Conservation (phyloP, 2,888 invertebrate species). For the Pilophorus perplexus region DNA sequence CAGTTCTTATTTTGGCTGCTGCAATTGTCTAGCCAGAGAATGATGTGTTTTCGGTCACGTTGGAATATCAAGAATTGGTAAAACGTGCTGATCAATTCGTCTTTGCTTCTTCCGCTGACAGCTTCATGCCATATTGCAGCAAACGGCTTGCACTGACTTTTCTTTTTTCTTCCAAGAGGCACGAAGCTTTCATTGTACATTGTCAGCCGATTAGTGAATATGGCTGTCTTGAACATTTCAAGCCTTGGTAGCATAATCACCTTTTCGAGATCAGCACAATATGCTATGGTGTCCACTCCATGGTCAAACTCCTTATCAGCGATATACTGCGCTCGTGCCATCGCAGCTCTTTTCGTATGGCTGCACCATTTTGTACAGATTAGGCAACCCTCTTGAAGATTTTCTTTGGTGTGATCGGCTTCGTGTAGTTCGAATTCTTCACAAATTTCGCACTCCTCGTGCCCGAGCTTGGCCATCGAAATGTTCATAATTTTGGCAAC, state of each 20-base stretch:
- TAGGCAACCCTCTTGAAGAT: background rate
- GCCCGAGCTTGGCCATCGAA: conserved; percentile 46
- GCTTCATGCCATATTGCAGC: conserved; percentile 50
- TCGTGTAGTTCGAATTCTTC: conserved; percentile 39
- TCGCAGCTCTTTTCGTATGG: conserved; percentile 7
- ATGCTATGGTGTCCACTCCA: background rate
- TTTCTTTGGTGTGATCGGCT: conserved; percentile 5
- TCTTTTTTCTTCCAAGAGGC: conserved; percentile 19
- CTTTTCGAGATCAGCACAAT: conserved; percentile 40
- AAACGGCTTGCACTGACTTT: background rate
- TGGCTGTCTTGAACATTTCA: conserved; percentile 47
- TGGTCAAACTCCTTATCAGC: background rate
- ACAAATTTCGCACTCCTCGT: conserved; percentile 47
- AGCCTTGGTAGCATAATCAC: conserved; percentile 49
- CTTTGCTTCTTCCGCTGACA: conserved; percentile 49
- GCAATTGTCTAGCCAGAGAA: conserved; percentile 13
- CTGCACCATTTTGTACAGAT: conserved; percentile 9
- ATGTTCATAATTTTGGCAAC: conserved; percentile 43
- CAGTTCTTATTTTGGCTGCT: conserved; percentile 46
- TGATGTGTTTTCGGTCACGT: conserved; percentile 46
- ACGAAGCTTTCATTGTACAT: conserved; percentile 43
- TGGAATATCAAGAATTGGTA: conserved; percentile 48
- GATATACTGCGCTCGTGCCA: background rate
- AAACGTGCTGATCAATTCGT: conserved; percentile 49
- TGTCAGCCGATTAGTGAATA: conserved; percentile 46